A percentile compares a stretch with the other conserved stretches of the same genome.
Evolutionary conservation across 2,797 vertebrate species (phyloP).

Genomic region (Gadopsis marmoratus): DNA sequence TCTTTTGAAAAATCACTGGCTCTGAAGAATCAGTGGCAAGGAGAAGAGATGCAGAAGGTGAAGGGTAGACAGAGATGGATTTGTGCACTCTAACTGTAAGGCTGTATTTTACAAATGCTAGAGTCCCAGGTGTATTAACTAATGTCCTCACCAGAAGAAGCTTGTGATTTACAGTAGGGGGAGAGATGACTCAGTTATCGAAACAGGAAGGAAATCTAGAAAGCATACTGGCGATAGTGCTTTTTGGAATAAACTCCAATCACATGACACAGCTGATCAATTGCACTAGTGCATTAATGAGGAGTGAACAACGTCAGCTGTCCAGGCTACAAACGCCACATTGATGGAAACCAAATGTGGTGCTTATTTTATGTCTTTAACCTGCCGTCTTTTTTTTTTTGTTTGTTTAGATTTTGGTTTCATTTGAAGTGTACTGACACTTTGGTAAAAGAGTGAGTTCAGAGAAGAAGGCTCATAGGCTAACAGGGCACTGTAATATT

Average conservation of each 20-base stretch:
- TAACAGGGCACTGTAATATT: constrained; percentile 8
- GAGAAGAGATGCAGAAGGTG: not conserved
- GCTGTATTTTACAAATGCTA: not conserved
- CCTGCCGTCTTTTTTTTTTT: not conserved
- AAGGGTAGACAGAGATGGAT: constrained; percentile 7
- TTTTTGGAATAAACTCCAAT: not conserved
- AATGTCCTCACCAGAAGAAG: not conserved
- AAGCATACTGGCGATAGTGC: not conserved
- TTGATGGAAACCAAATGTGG: not conserved
- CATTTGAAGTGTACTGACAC: not conserved
- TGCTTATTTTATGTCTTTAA: not conserved
- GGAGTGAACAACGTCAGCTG: not conserved
- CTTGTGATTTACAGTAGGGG: not conserved
- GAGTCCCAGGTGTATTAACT: constrained; percentile 19
- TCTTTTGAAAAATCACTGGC: not conserved
- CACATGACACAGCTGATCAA: not conserved
- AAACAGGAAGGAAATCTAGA: not conserved
- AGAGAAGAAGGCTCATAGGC: constrained; percentile 7
- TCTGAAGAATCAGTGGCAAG: no score
- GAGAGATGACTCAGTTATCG: not conserved
- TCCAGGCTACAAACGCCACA: not conserved
- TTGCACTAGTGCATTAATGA: not conserved
- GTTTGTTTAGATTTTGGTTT: not conserved
- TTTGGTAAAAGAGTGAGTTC: not conserved
- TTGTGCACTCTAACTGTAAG: constrained; percentile 1